These are phyloP conservation scores for Dinoponera quadriceps DNA, from an alignment of 1,140 invertebrate species.

Conservation along the genomic window DNA sequence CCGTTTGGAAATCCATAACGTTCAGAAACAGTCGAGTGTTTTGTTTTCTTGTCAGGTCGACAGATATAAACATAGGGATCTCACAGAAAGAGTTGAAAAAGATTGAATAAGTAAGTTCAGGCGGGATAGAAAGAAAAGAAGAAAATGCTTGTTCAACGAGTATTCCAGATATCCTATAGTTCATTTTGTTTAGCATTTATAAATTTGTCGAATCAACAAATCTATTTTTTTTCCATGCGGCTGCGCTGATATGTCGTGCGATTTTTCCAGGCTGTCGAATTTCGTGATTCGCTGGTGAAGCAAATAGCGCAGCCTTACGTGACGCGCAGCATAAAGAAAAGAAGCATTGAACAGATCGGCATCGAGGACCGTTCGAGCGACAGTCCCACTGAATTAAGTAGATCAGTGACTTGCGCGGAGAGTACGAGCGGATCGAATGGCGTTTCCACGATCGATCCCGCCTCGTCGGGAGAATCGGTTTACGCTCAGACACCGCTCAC, in stretches of 20 bases:
- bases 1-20: conserved; percentile 22
- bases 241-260: background rate
- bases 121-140: conserved; percentile 8
- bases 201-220: too few species aligned
- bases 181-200: too few species aligned
- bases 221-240: too few species aligned
- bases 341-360: background rate
- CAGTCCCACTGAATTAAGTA: background rate
- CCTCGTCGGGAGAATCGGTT: background rate
- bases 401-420: background rate
- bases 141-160: conserved; percentile 18
- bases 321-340: background rate
- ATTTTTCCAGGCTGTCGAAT: conserved; percentile 45
- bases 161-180: background rate
- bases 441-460: conserved; percentile 19
- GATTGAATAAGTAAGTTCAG: conserved; percentile 1
- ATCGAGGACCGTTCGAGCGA: background rate
- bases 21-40: background rate
- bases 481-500: conserved; percentile 36
- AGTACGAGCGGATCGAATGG: conserved; percentile 14
- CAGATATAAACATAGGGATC: background rate
- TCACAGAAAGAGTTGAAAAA: background rate
- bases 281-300: background rate
- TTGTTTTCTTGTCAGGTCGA: conserved; percentile 22
- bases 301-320: conserved; percentile 45